Percentiles rank a stretch among this genome's conserved stretches.
phyloP scores from a whole-genome alignment of 1,140 invertebrate species.

The Euura lappo region DNA sequence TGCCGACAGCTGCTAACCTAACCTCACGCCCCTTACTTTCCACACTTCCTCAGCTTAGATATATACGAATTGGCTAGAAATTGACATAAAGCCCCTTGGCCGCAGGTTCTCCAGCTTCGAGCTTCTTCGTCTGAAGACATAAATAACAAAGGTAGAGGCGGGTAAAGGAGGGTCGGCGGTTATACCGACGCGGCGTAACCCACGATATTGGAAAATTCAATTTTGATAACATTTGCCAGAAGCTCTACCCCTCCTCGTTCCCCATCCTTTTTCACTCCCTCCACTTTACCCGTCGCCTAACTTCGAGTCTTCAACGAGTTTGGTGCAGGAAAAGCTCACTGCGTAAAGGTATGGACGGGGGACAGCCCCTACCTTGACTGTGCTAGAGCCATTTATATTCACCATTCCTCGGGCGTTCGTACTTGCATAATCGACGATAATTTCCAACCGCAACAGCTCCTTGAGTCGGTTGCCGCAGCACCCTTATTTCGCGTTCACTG shows the following conservation, averaged over 20 bases:
- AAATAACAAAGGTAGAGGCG: not conserved
- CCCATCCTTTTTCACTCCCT: not conserved
- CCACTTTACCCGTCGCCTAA: no score
- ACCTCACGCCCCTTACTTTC: no score
- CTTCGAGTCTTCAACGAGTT: no score
- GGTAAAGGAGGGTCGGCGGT: constrained; percentile 9
- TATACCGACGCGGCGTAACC: constrained; percentile 20
- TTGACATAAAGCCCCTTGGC: not conserved
- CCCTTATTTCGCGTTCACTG: not conserved
- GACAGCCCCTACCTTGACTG: no score
- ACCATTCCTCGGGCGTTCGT: not conserved
- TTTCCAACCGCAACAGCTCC: constrained; percentile 11
- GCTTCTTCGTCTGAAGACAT: not conserved
- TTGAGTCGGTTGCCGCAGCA: not conserved
- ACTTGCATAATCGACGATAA: constrained; percentile 21
- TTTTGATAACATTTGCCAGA: constrained; percentile 44
- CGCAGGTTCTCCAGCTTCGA: not conserved
- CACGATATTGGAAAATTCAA: constrained; percentile 42
- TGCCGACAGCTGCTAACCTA: no score
- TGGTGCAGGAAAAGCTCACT: no score
- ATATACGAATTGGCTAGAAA: not conserved
- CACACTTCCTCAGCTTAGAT: no score
- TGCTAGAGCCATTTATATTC: constrained; percentile 21
- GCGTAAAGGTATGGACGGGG: no score
- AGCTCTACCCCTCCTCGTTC: constrained; percentile 4